Evolutionary conservation across 2,888 invertebrate genomes (phyloP).

Genomic region (Timema cristinae): DNA sequence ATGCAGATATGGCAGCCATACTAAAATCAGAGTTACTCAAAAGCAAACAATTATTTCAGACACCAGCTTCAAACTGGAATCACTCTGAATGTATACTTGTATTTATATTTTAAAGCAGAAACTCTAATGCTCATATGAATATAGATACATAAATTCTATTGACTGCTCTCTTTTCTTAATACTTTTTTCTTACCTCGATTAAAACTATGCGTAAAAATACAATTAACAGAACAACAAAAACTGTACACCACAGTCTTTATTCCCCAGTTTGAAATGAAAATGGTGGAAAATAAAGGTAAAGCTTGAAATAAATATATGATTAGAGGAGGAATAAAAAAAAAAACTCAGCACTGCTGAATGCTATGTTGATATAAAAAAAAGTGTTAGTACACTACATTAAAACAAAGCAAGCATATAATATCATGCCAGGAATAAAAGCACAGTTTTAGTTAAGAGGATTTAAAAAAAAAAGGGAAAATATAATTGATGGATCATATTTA

Average conservation of each 20-base stretch:
- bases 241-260: slow-evolving; percentile 33
- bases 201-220: neutral
- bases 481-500: too few species aligned
- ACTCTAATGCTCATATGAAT: neutral
- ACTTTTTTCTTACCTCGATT: neutral
- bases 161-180: slow-evolving; percentile 1
- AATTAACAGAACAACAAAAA: slow-evolving; percentile 25
- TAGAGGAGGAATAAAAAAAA: too few species aligned
- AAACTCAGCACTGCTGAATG: too few species aligned
- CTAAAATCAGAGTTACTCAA: slow-evolving; percentile 21
- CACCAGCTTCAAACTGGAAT: neutral
- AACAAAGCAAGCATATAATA: too few species aligned
- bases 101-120: too few species aligned
- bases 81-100: too few species aligned
- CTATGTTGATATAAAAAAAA: too few species aligned
- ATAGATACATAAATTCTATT: neutral
- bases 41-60: slow-evolving; percentile 15
- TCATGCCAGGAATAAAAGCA: too few species aligned
- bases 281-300: slow-evolving; percentile 16
- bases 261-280: slow-evolving; percentile 34
- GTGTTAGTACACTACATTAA: too few species aligned
- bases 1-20: slow-evolving; percentile 32
- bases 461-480: too few species aligned
- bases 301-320: too few species aligned
- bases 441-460: too few species aligned